Conservation (phyloP, 2,797 vertebrate genomes). For the Micrastur ruficollis region DNA sequence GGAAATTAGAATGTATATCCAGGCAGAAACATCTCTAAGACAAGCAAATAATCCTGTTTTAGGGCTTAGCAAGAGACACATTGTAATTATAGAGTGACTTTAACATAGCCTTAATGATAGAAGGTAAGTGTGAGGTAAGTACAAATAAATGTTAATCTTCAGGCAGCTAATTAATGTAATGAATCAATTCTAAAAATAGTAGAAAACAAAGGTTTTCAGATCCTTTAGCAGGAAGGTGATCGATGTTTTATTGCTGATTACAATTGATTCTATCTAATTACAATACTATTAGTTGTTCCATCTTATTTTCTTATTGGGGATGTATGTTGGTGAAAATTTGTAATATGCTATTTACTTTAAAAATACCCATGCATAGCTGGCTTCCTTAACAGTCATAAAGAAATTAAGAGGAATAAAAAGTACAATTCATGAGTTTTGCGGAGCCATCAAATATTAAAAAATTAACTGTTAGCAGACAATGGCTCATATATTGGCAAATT, state of each 20-base stretch:
- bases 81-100: constrained; percentile 56
- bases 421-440: not conserved
- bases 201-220: constrained; percentile 43
- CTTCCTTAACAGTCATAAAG: not conserved
- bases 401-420: not conserved
- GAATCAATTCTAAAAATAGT: constrained; percentile 66
- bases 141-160: constrained; percentile 64
- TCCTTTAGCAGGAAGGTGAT: not conserved
- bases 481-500: not conserved
- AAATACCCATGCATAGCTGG: not conserved
- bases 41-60: constrained; percentile 51
- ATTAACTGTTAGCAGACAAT: not conserved
- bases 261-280: constrained; percentile 12
- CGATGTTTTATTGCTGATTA: not conserved
- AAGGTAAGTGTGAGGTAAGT: constrained; percentile 50
- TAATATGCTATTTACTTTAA: not conserved
- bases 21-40: constrained; percentile 30
- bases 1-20: constrained; percentile 53
- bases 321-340: not conserved
- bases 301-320: not conserved
- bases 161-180: constrained; percentile 61
- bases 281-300: not conserved
- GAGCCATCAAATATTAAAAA: not conserved
- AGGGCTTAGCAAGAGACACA: constrained; percentile 57
- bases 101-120: constrained; percentile 47